These are phyloP conservation scores for Zeuzera pyrina DNA, from an alignment of 2,888 invertebrate genomes.

Conservation along the genomic window DNA sequence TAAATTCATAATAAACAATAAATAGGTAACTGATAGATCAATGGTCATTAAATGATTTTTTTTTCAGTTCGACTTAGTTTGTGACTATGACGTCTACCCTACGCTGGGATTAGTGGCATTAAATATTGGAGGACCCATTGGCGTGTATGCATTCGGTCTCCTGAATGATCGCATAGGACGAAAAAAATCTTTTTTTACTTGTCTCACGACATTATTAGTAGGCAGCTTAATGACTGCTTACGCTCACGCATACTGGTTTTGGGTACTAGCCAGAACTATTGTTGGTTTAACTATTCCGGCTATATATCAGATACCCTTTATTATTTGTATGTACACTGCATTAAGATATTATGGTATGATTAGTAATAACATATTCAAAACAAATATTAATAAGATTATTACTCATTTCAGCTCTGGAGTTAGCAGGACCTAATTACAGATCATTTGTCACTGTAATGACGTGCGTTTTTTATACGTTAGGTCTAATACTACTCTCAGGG, in stretches of 20 bases:
- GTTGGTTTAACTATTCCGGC: conserved; percentile 95
- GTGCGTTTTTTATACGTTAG: conserved; percentile 91
- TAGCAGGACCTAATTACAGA: conserved; percentile 92
- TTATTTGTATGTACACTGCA: conserved; percentile 83
- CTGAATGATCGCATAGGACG: conserved; percentile 91
- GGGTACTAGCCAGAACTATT: conserved; percentile 84
- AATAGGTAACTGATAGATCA: not conserved
- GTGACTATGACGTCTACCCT: conserved; percentile 89
- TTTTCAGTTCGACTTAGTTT: conserved; percentile 90
- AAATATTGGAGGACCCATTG: conserved; percentile 91
- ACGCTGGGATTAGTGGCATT: conserved; percentile 89
- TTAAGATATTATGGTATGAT: not conserved
- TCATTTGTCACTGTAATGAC: conserved; percentile 95
- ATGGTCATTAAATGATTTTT: conserved; percentile 8
- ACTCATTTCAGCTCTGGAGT: conserved; percentile 82
- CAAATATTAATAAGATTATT: not conserved
- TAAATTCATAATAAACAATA: not conserved
- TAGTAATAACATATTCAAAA: not conserved
- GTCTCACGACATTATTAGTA: conserved; percentile 84
- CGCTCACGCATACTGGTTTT: conserved; percentile 85
- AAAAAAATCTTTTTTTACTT: conserved; percentile 88
- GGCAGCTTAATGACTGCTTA: conserved; percentile 87
- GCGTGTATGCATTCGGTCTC: conserved; percentile 89
- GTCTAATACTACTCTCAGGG: conserved; percentile 85
- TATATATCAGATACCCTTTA: conserved; percentile 94